phyloP scores from a whole-genome alignment of 2,113 vertebrate genomes.

The Tetraodon nigroviridis region DNA sequence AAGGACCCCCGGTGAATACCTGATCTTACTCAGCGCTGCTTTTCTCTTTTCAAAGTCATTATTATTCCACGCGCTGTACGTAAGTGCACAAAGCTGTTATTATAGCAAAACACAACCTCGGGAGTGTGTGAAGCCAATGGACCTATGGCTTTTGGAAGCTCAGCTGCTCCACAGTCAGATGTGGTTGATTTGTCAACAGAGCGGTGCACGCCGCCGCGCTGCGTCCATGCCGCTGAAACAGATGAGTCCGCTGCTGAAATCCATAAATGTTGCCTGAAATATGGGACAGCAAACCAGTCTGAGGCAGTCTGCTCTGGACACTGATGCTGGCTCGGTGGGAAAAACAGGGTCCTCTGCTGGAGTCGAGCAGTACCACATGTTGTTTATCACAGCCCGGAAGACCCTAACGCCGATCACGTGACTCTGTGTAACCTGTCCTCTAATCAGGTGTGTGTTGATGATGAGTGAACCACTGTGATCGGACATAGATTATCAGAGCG shows the following conservation, averaged over 20 bases:
- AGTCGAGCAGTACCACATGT: constrained; percentile 44
- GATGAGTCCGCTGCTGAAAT: too few species aligned
- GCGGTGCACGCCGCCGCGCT: neutral
- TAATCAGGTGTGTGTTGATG: too few species aligned
- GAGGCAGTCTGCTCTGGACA: constrained; percentile 60
- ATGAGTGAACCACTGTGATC: too few species aligned
- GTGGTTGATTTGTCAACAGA: neutral
- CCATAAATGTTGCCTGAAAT: constrained; percentile 9
- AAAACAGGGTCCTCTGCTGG: constrained; percentile 62
- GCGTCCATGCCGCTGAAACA: too few species aligned
- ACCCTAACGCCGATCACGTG: constrained; percentile 3
- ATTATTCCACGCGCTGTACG: constrained; percentile 16
- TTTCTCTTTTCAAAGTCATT: constrained; percentile 26
- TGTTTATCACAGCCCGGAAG: constrained; percentile 65
- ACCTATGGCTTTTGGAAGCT: neutral
- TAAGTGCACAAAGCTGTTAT: too few species aligned
- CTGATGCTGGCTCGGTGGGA: constrained; percentile 31
- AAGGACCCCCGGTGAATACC: constrained; percentile 23
- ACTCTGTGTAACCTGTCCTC: neutral
- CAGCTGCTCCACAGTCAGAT: constrained; percentile 10
- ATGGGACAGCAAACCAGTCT: constrained; percentile 67
- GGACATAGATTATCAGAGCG: too few species aligned
- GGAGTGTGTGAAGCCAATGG: too few species aligned
- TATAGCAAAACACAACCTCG: too few species aligned
- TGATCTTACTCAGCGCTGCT: constrained; percentile 13